A percentile compares a stretch with the other conserved stretches of the same genome.
Conservation (phyloP, 2,888 invertebrate species). For the Entomobrya proxima region DNA sequence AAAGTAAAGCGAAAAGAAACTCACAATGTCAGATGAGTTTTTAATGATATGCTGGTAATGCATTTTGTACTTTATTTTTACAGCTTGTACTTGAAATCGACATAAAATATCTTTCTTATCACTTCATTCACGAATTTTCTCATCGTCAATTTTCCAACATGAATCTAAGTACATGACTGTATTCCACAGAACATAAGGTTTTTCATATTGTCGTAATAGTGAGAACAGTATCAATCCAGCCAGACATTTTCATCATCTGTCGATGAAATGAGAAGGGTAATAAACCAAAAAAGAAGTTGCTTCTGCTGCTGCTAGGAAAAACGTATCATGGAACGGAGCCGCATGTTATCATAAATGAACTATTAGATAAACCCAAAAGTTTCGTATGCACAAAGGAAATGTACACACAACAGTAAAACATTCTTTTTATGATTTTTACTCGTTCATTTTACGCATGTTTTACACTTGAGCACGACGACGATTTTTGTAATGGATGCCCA, state of each 20-base stretch:
- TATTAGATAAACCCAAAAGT: too few species aligned
- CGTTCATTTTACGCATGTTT: neutral
- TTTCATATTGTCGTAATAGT: too few species aligned
- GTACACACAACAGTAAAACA: neutral
- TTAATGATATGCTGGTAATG: neutral
- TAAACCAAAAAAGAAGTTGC: too few species aligned
- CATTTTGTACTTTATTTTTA: neutral
- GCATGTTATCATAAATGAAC: slow-evolving; percentile 16
- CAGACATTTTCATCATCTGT: slow-evolving; percentile 33
- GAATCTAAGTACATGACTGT: too few species aligned
- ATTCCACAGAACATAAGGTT: too few species aligned
- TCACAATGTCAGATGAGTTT: slow-evolving; percentile 7
- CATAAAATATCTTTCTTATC: neutral
- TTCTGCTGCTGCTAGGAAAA: slow-evolving; percentile 38
- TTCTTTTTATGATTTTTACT: neutral
- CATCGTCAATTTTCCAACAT: neutral
- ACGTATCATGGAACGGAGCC: slow-evolving; percentile 40
- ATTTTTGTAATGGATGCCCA: neutral
- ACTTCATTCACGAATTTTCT: neutral
- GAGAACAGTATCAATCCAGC: slow-evolving; percentile 6
- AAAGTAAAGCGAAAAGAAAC: too few species aligned
- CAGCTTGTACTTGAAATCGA: slow-evolving; percentile 6
- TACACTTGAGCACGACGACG: slow-evolving; percentile 2
- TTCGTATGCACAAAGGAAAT: neutral
- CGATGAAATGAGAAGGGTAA: slow-evolving; percentile 32